These are phyloP conservation scores for Takifugu flavidus DNA, from an alignment of 2,113 vertebrate genomes.

Conservation along the genomic window DNA sequence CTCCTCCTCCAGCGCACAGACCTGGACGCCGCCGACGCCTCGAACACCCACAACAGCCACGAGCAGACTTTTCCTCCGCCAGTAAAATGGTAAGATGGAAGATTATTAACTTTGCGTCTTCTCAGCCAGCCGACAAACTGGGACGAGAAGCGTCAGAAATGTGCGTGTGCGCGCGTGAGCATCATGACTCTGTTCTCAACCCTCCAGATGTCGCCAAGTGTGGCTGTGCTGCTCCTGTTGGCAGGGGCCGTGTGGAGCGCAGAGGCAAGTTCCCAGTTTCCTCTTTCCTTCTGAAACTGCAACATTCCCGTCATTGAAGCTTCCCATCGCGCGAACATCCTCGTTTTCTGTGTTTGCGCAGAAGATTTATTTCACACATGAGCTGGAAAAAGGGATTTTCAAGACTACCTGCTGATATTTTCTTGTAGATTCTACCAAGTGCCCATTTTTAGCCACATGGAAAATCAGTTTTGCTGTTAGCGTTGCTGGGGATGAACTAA, in stretches of 20 bases:
- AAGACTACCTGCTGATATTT: too few relatives aligned
- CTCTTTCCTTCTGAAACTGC: background rate
- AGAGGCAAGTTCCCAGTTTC: slow-evolving; percentile 66
- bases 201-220: slow-evolving; percentile 74
- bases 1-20: slow-evolving; percentile 66
- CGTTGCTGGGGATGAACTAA: too few relatives aligned
- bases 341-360: background rate
- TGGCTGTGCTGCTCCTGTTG: slow-evolving; percentile 64
- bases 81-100: slow-evolving; percentile 54
- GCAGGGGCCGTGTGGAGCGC: slow-evolving; percentile 54
- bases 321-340: background rate
- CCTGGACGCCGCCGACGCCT: slow-evolving; percentile 41
- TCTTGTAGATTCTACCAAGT: background rate
- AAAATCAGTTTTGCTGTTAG: too few relatives aligned
- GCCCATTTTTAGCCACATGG: background rate
- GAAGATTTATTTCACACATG: slow-evolving; percentile 5
- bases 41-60: slow-evolving; percentile 4
- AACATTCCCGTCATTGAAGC: background rate
- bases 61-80: background rate
- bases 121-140: too few relatives aligned
- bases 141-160: slow-evolving; percentile 13
- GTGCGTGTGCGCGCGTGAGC: background rate
- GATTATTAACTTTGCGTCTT: slow-evolving; percentile 12
- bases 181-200: slow-evolving; percentile 19
- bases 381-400: too few relatives aligned